phyloP scores from a whole-genome alignment of 1,140 invertebrate species.

The Lordiphosa stackelbergi region DNA sequence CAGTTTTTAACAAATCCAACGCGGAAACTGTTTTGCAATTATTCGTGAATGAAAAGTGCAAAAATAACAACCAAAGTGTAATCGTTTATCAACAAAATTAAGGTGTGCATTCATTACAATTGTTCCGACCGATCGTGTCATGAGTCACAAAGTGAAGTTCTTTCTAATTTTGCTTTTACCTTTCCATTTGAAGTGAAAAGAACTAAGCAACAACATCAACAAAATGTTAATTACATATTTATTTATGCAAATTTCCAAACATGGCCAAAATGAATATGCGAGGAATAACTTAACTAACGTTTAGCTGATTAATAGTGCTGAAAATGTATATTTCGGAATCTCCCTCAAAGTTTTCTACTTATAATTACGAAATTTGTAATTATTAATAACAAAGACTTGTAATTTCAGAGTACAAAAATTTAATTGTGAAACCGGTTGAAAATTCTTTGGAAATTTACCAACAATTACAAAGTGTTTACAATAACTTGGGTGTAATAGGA shows the following conservation, averaged over 20 bases:
- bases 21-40: slow-evolving; percentile 57
- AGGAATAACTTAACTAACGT: too few species aligned
- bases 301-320: too few species aligned
- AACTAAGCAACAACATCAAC: slow-evolving; percentile 10
- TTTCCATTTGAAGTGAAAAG: slow-evolving; percentile 47
- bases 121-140: slow-evolving; percentile 7
- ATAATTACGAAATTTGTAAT: too few species aligned
- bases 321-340: too few species aligned
- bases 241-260: slow-evolving; percentile 54
- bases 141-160: slow-evolving; percentile 40
- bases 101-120: slow-evolving; percentile 34
- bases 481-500: too few species aligned
- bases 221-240: slow-evolving; percentile 54
- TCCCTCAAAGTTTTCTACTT: too few species aligned
- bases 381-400: too few species aligned
- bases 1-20: slow-evolving; percentile 29
- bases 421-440: too few species aligned
- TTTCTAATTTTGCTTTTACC: slow-evolving; percentile 18
- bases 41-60: slow-evolving; percentile 29
- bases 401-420: too few species aligned
- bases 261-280: not conserved
- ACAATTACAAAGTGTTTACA: too few species aligned
- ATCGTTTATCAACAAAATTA: slow-evolving; percentile 61
- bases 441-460: too few species aligned
- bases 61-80: slow-evolving; percentile 17